Percentiles rank a stretch among this genome's conserved stretches.
Evolutionary conservation across 2,797 vertebrate genomes (phyloP).

Genomic region (Emys orbicularis): DNA sequence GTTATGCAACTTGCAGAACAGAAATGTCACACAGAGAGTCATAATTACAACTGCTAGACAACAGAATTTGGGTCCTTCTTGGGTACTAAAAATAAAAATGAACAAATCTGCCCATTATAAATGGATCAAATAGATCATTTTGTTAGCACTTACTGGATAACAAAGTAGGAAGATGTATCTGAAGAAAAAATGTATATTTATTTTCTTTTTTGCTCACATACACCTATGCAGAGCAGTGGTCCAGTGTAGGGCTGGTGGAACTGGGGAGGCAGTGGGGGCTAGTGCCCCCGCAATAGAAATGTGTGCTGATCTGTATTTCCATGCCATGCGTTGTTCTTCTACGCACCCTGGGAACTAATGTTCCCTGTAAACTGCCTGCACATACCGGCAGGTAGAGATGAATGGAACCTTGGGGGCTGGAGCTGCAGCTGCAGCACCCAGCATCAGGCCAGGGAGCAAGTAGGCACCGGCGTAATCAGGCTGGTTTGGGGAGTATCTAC

Average conservation of each 20-base stretch:
- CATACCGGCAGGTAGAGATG: not conserved
- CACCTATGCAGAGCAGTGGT: not conserved
- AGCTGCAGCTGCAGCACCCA: not conserved
- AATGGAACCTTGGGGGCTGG: not conserved
- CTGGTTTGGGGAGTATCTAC: not conserved
- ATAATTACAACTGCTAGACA: fast-evolving
- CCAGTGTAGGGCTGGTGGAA: not conserved
- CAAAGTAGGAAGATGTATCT: not conserved
- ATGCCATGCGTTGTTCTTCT: not conserved
- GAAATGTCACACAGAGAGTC: not conserved
- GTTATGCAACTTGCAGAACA: not conserved
- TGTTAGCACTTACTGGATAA: not conserved
- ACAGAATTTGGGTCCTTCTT: not conserved
- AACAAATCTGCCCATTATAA: not conserved
- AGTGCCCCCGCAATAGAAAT: not conserved
- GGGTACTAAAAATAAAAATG: not conserved
- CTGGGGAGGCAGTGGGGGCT: not conserved
- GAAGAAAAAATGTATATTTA: not conserved
- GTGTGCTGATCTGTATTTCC: not conserved
- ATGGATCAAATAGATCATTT: not conserved
- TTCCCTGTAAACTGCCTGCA: not conserved
- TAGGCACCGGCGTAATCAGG: not conserved
- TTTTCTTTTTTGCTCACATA: not conserved
- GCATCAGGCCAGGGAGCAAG: too few species aligned
- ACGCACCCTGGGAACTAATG: not conserved